A percentile compares a stretch with the other conserved stretches of the same genome.
phyloP scores from a whole-genome alignment of 2,113 vertebrate species.

The Loxodonta africana region DNA sequence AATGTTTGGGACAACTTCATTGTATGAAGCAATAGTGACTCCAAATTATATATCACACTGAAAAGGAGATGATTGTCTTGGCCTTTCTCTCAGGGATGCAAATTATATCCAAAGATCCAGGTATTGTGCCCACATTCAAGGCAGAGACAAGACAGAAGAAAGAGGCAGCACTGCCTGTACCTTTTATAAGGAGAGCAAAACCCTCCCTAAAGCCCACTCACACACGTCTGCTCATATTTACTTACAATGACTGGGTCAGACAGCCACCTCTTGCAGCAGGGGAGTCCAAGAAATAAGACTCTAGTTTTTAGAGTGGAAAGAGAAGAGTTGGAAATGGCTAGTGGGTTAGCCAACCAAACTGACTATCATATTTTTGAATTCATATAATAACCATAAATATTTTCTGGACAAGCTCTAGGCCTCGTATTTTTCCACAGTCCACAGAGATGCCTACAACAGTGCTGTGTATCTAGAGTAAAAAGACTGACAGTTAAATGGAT shows the following conservation, averaged over 20 bases:
- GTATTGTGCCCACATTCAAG: not conserved
- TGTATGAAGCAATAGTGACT: no score
- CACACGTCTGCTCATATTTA: not conserved
- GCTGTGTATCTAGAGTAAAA: not conserved
- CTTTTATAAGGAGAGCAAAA: constrained; percentile 2
- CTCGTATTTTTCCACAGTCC: not conserved
- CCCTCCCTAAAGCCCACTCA: not conserved
- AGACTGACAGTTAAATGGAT: not conserved
- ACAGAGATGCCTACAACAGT: not conserved
- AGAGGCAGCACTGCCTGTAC: not conserved
- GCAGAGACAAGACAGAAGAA: not conserved
- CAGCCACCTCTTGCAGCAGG: not conserved
- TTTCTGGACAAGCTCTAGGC: not conserved
- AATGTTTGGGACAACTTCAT: not conserved
- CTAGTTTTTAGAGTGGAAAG: not conserved
- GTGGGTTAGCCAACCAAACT: not conserved
- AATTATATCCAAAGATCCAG: not conserved
- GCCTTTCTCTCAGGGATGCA: not conserved
- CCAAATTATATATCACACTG: no score
- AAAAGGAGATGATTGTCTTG: not conserved
- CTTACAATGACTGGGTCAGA: not conserved
- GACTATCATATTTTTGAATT: not conserved
- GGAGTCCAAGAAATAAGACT: not conserved
- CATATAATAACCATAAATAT: not conserved
- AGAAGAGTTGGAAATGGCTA: not conserved